phyloP scores from a whole-genome alignment of 2,888 invertebrate species.

The Tetranychus truncatus region DNA sequence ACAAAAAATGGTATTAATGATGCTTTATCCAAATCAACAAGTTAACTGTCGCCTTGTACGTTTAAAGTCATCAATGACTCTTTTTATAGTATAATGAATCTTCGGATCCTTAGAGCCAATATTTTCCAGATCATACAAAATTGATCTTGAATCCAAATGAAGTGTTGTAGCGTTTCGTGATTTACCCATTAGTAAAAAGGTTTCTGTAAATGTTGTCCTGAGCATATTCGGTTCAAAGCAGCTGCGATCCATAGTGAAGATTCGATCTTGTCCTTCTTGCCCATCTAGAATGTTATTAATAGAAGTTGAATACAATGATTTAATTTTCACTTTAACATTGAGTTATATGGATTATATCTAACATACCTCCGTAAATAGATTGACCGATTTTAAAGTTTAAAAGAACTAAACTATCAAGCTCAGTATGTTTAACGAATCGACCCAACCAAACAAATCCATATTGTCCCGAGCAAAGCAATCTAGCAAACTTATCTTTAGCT shows the following conservation, averaged over 20 bases:
- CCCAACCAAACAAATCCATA: constrained; percentile 17
- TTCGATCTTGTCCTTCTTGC: not conserved
- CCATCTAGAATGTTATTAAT: not conserved
- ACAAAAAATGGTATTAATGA: too few species aligned
- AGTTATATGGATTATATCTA: too few species aligned
- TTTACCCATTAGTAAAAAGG: not conserved
- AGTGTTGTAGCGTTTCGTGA: not conserved
- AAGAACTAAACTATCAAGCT: not conserved
- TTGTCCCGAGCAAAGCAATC: constrained; percentile 14
- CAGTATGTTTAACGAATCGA: not conserved
- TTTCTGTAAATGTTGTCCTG: not conserved
- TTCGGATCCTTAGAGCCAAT: not conserved
- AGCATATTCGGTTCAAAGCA: not conserved
- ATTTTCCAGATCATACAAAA: not conserved
- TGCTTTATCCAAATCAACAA: not conserved
- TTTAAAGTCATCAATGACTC: not conserved
- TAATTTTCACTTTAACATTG: too few species aligned
- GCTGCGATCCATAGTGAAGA: not conserved
- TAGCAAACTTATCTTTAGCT: constrained; percentile 13
- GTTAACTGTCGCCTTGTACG: not conserved
- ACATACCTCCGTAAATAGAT: not conserved
- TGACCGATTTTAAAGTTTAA: not conserved
- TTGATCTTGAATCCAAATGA: not conserved
- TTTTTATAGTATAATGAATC: not conserved
- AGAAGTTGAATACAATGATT: too few species aligned